A percentile compares a stretch with the other conserved stretches of the same genome.
Conservation (phyloP, 2,888 invertebrate species). For the Cheilosia vernalis region DNA sequence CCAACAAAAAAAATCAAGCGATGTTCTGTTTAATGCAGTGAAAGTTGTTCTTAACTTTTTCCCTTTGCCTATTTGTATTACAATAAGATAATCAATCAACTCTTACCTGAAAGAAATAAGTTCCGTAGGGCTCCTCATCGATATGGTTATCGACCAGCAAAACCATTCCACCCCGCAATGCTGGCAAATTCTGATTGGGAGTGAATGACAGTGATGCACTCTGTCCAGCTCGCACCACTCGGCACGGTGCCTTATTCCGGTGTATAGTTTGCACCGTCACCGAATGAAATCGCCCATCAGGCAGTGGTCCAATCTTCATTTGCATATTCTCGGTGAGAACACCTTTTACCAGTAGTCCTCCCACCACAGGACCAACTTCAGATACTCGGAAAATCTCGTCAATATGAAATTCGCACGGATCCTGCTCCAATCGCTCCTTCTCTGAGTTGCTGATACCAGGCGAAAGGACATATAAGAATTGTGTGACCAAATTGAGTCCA, state of each 20-base stretch:
- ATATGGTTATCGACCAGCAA: slow-evolving; percentile 85
- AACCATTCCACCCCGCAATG: slow-evolving; percentile 93
- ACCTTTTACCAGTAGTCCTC: slow-evolving; percentile 93
- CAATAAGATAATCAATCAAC: neutral
- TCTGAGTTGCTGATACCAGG: slow-evolving; percentile 87
- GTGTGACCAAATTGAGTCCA: slow-evolving; percentile 92
- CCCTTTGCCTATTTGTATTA: no score
- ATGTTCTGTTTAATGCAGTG: no score
- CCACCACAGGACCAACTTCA: slow-evolving; percentile 92
- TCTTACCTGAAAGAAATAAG: slow-evolving; percentile 86
- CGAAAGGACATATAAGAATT: slow-evolving; percentile 93
- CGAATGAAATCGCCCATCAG: slow-evolving; percentile 90
- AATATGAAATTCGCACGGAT: slow-evolving; percentile 93
- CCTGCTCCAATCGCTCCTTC: slow-evolving; percentile 89
- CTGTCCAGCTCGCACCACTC: slow-evolving; percentile 94
- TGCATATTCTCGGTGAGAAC: slow-evolving; percentile 92
- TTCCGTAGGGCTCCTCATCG: slow-evolving; percentile 85
- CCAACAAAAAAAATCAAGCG: no score
- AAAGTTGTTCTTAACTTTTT: no score
- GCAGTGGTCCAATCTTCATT: slow-evolving; percentile 90
- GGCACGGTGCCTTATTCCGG: slow-evolving; percentile 95
- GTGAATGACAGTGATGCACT: slow-evolving; percentile 91
- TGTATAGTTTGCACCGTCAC: slow-evolving; percentile 93
- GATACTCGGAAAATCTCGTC: slow-evolving; percentile 96
- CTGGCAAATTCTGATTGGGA: slow-evolving; percentile 84